Conservation (phyloP, 1,140 invertebrate species). For the Pseudobourletiella spinata region DNA sequence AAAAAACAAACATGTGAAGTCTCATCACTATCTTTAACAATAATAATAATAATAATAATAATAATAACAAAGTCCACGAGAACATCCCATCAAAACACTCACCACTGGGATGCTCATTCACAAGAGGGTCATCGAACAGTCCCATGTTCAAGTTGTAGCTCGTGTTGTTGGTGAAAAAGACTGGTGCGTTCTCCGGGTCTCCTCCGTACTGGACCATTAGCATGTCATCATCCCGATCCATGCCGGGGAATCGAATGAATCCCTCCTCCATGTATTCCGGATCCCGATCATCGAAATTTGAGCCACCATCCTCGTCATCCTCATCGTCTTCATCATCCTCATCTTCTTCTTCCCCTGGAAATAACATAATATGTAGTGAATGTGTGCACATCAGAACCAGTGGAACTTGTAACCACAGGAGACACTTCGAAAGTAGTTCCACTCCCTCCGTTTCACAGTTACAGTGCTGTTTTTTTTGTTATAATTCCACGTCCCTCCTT, state of each 20-base stretch:
- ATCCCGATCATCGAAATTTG: slow-evolving; percentile 46
- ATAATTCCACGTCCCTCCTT: too few species aligned
- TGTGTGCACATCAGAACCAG: too few species aligned
- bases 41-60: too few species aligned
- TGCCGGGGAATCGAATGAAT: slow-evolving; percentile 45
- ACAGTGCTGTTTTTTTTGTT: too few species aligned
- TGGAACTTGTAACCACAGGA: too few species aligned
- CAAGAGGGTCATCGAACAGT: slow-evolving; percentile 37
- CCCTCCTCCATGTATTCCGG: slow-evolving; percentile 34
- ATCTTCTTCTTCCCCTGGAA: slow-evolving; percentile 24
- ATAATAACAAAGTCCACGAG: too few species aligned
- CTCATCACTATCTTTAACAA: too few species aligned
- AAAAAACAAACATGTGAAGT: too few species aligned
- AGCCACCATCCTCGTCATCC: slow-evolving; percentile 45
- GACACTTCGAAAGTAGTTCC: too few species aligned
- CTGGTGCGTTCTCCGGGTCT: slow-evolving; percentile 37
- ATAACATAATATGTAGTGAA: neutral
- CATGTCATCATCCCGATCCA: slow-evolving; percentile 51
- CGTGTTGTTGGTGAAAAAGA: slow-evolving; percentile 34
- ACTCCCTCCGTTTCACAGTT: too few species aligned
- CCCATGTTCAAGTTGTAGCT: slow-evolving; percentile 35
- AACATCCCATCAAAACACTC: neutral
- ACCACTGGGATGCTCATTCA: slow-evolving; percentile 31
- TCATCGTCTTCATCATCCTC: slow-evolving; percentile 48
- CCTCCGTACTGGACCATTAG: slow-evolving; percentile 52